Conservation (phyloP, 1,140 invertebrate species). For the Zaprionus camerounensis region DNA sequence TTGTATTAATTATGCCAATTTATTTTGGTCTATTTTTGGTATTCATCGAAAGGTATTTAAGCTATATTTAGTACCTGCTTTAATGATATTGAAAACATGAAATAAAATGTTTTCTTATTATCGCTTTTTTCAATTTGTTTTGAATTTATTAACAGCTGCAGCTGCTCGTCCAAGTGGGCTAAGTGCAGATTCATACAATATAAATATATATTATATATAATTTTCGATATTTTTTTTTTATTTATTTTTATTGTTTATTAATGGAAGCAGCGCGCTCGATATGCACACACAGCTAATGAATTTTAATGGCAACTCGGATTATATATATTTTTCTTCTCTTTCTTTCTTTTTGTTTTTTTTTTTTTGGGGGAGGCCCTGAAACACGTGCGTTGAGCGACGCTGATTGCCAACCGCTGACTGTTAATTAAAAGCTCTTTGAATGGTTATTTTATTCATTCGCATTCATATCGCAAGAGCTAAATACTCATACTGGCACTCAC, state of each 20-base stretch:
- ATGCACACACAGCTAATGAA: constrained; percentile 54
- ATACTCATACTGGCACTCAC: constrained; percentile 12
- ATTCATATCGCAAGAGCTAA: constrained; percentile 1
- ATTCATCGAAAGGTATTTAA: background rate
- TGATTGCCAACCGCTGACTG: constrained; percentile 42
- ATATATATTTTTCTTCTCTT: constrained; percentile 20
- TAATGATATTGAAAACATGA: background rate
- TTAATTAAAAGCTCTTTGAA: constrained; percentile 61
- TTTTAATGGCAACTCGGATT: constrained; percentile 48
- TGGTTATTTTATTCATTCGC: constrained; percentile 49
- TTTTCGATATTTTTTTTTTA: constrained; percentile 5
- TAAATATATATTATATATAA: constrained; percentile 7
- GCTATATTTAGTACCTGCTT: background rate
- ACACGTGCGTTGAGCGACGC: constrained; percentile 42
- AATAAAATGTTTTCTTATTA: constrained; percentile 2
- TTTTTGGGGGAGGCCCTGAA: constrained; percentile 4
- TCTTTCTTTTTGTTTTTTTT: constrained; percentile 4
- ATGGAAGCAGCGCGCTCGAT: constrained; percentile 31
- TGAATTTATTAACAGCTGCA: constrained; percentile 7
- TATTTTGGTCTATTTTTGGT: background rate
- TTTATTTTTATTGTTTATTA: constrained; percentile 53
- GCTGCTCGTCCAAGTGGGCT: background rate
- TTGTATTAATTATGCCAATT: background rate
- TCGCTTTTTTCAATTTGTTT: background rate
- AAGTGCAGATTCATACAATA: constrained; percentile 9